Conservation (phyloP, 2,113 vertebrate genomes). For the Pituophis catenifer region DNA sequence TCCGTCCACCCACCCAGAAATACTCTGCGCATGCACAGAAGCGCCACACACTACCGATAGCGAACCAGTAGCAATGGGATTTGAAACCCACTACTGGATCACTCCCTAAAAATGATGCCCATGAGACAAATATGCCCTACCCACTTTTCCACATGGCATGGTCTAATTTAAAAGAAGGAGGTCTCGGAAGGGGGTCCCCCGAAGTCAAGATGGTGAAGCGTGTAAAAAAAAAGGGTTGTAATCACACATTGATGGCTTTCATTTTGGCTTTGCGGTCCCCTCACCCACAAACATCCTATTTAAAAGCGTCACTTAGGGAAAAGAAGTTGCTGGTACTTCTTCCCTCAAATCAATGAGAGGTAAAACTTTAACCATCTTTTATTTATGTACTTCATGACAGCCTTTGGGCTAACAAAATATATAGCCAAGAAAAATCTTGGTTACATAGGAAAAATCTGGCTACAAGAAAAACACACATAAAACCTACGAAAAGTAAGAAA, state of each 20-base stretch:
- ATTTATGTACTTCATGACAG: background rate
- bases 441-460: too few relatives aligned
- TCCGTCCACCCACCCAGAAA: too few relatives aligned
- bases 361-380: background rate
- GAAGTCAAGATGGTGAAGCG: background rate
- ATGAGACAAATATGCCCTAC: background rate
- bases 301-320: background rate
- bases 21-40: too few relatives aligned
- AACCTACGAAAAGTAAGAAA: too few relatives aligned
- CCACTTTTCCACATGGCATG: background rate
- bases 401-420: background rate
- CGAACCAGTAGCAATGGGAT: too few relatives aligned
- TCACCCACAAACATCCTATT: background rate
- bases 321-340: background rate
- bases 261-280: background rate
- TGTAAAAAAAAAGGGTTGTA: background rate
- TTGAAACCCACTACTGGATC: background rate
- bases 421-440: too few relatives aligned
- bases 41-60: too few relatives aligned
- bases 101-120: background rate
- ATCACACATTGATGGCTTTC: background rate
- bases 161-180: background rate
- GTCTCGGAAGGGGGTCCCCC: background rate
- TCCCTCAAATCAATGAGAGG: background rate
- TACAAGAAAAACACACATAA: too few relatives aligned